Conservation (phyloP, 2,888 invertebrate species). For the Netelia inedita region DNA sequence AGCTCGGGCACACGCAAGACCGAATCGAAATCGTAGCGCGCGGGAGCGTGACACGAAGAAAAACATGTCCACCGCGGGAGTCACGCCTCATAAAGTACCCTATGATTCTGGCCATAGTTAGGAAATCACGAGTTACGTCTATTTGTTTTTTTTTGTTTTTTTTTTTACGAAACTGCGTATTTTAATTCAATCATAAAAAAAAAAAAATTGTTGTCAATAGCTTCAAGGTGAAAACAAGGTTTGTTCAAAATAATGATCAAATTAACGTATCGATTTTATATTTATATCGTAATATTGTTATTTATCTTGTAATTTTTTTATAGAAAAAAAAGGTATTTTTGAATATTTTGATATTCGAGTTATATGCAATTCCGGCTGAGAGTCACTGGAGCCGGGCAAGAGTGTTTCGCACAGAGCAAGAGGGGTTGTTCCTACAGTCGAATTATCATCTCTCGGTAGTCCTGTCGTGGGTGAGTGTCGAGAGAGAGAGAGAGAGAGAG, state of each 20-base stretch:
- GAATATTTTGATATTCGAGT: background rate
- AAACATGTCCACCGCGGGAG: conserved; percentile 59
- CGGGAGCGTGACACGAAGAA: conserved; percentile 17
- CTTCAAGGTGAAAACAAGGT: conserved; percentile 18
- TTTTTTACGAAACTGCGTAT: background rate
- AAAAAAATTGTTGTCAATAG: too few relatives aligned
- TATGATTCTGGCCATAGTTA: conserved; percentile 41
- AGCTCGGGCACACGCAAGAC: conserved; percentile 10
- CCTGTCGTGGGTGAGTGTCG: conserved; percentile 61
- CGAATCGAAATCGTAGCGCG: conserved; percentile 55
- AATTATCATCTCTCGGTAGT: conserved; percentile 67
- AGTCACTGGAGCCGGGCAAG: conserved; percentile 61
- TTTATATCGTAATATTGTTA: background rate
- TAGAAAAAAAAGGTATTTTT: background rate
- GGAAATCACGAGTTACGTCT: conserved; percentile 26
- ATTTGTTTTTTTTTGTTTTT: conserved; percentile 52
- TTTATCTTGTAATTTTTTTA: background rate
- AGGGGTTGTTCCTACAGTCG: conserved; percentile 68
- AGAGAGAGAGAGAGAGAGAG: conserved; percentile 36
- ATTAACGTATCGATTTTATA: background rate
- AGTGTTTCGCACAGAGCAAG: conserved; percentile 52
- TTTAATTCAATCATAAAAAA: too few relatives aligned
- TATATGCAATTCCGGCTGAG: conserved; percentile 48
- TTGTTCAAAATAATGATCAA: background rate
- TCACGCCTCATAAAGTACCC: conserved; percentile 73